Evolutionary conservation across 2,113 vertebrate genomes (phyloP).

Genomic region (Hyaena hyaena): DNA sequence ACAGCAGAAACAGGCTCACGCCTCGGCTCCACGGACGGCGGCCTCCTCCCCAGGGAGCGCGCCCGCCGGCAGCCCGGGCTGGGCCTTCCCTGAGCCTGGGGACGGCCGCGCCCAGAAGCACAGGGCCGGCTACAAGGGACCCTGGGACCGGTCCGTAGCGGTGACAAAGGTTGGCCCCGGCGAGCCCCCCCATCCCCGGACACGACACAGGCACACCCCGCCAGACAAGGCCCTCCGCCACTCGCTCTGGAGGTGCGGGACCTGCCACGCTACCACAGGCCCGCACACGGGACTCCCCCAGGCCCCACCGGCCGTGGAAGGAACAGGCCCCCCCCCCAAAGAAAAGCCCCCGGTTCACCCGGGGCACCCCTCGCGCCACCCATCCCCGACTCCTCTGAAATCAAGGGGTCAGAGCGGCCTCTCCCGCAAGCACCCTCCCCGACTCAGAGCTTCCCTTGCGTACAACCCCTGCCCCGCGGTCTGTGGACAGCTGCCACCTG

Average conservation of each 20-base stretch:
- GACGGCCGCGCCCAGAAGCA: not conserved
- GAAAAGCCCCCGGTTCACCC: not conserved
- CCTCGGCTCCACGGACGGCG: fast-evolving
- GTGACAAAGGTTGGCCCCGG: not conserved
- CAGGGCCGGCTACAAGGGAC: not conserved
- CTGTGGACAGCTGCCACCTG: slow-evolving; percentile 78
- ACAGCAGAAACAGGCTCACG: fast-evolving
- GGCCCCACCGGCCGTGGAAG: fast-evolving
- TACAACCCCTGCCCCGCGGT: not conserved
- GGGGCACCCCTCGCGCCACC: not conserved
- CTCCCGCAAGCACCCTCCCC: not conserved
- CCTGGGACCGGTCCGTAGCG: not conserved
- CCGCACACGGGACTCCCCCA: not conserved
- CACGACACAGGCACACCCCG: slow-evolving; percentile 38
- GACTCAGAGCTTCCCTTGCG: too few relatives aligned
- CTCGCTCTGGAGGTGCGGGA: slow-evolving; percentile 1
- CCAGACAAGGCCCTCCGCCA: slow-evolving; percentile 15
- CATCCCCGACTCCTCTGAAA: not conserved
- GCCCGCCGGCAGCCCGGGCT: not conserved
- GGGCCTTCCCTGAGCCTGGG: not conserved
- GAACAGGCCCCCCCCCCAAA: not conserved
- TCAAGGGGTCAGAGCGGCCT: not conserved
- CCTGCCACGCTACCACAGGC: slow-evolving; percentile 62
- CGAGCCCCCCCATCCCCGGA: slow-evolving; percentile 1
- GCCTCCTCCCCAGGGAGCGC: not conserved